A percentile compares a stretch with the other conserved stretches of the same genome.
Evolutionary conservation across 2,113 vertebrate genomes (phyloP).

Genomic region (Cyprinodon variegatus): DNA sequence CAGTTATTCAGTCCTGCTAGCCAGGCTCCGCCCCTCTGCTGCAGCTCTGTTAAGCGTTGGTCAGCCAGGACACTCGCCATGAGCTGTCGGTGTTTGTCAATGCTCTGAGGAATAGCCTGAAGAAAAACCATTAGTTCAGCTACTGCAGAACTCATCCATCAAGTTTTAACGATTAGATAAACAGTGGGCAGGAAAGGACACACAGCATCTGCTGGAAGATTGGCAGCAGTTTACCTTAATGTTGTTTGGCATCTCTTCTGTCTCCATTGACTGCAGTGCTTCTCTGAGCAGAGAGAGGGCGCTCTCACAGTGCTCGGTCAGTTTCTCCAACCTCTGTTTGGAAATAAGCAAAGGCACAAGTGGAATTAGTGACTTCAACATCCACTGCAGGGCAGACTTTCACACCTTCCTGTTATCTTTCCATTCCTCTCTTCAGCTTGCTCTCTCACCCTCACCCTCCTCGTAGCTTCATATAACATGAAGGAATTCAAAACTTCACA

Average conservation of each 20-base stretch:
- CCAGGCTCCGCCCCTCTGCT: conserved; percentile 87
- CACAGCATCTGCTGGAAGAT: too few relatives aligned
- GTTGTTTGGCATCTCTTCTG: conserved; percentile 70
- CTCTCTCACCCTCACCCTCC: background rate
- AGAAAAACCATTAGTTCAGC: background rate
- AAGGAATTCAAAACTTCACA: background rate
- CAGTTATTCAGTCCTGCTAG: conserved; percentile 84
- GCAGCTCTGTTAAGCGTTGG: conserved; percentile 83
- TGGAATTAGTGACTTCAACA: background rate
- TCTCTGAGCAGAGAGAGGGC: conserved; percentile 78
- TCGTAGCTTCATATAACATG: background rate
- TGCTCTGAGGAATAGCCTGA: conserved; percentile 74
- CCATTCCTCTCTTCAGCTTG: background rate
- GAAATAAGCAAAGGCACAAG: background rate
- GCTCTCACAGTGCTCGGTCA: conserved; percentile 78
- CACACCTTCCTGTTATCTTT: background rate
- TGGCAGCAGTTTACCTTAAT: conserved; percentile 68
- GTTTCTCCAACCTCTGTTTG: conserved; percentile 77
- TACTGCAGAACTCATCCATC: background rate
- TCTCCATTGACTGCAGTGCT: conserved; percentile 75
- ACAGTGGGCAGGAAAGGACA: background rate
- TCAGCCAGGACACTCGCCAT: conserved; percentile 86
- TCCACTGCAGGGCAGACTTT: too few relatives aligned
- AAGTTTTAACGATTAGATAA: background rate
- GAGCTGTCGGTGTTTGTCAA: conserved; percentile 81